Evolutionary conservation across 2,888 invertebrate genomes (phyloP).

Genomic region (Meteorus colon): DNA sequence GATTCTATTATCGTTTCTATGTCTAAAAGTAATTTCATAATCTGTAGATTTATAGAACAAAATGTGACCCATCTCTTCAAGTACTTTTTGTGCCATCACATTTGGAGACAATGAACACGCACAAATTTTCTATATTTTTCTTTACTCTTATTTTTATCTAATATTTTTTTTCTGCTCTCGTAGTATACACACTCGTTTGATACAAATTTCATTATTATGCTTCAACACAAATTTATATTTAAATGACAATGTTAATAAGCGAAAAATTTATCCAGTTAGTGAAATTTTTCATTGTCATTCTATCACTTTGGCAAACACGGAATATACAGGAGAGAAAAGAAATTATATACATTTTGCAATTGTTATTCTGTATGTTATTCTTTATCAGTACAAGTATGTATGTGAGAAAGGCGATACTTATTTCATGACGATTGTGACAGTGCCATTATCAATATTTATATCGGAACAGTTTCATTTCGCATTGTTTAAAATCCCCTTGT

Average conservation of each 20-base stretch:
- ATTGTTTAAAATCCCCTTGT: not conserved
- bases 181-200: not conserved
- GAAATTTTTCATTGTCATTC: not conserved
- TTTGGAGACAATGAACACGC: slow-evolving; percentile 43
- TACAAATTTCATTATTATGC: not conserved
- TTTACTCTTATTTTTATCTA: slow-evolving; percentile 32
- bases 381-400: not conserved
- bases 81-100: slow-evolving; percentile 27
- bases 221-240: not conserved
- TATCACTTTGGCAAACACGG: not conserved
- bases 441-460: slow-evolving; percentile 4
- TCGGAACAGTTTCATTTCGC: not conserved
- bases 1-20: not conserved
- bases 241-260: not conserved
- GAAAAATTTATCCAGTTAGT: not conserved
- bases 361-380: not conserved
- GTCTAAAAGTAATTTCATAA: not conserved
- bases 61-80: slow-evolving; percentile 3
- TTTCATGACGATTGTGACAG: not conserved
- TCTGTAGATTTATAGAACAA: slow-evolving; percentile 14
- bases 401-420: not conserved
- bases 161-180: slow-evolving; percentile 8
- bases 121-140: slow-evolving; percentile 30
- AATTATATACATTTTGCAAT: not conserved
- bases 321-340: not conserved